These are phyloP conservation scores for Bombus huntii DNA, from an alignment of 1,140 invertebrate genomes.

Conservation along the genomic window DNA sequence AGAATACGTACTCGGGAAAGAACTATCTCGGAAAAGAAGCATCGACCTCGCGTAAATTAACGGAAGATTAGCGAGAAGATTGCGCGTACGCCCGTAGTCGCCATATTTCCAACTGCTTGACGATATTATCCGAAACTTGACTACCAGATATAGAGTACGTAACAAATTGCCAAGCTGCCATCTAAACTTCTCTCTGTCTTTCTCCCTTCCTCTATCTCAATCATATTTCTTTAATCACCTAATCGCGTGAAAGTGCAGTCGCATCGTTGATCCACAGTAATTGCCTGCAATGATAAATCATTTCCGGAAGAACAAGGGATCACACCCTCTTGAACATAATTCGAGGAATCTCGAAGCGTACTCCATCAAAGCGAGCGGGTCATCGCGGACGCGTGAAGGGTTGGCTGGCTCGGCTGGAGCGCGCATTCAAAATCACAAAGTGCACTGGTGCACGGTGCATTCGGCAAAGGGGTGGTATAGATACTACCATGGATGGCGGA, in stretches of 20 bases:
- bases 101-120: neutral
- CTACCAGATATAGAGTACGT: neutral
- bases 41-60: neutral
- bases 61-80: neutral
- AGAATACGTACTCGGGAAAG: no score
- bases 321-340: slow-evolving; percentile 6
- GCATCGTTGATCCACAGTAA: neutral
- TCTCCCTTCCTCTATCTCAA: neutral
- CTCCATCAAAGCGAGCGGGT: slow-evolving; percentile 19
- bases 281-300: slow-evolving; percentile 32
- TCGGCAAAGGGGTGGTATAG: neutral
- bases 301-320: slow-evolving; percentile 1
- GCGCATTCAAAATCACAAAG: slow-evolving; percentile 10
- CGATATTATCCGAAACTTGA: neutral
- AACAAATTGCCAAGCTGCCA: neutral
- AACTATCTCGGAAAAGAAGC: neutral
- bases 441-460: slow-evolving; percentile 10
- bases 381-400: slow-evolving; percentile 17
- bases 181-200: no score
- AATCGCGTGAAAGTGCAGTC: neutral
- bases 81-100: neutral
- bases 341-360: neutral
- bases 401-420: neutral
- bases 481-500: neutral
- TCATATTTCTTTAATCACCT: slow-evolving; percentile 13